Evolutionary conservation across 1,140 invertebrate species (phyloP), one percentile per base, ranked within the genome.

Genomic region (Panulirus ornatus): DNA sequence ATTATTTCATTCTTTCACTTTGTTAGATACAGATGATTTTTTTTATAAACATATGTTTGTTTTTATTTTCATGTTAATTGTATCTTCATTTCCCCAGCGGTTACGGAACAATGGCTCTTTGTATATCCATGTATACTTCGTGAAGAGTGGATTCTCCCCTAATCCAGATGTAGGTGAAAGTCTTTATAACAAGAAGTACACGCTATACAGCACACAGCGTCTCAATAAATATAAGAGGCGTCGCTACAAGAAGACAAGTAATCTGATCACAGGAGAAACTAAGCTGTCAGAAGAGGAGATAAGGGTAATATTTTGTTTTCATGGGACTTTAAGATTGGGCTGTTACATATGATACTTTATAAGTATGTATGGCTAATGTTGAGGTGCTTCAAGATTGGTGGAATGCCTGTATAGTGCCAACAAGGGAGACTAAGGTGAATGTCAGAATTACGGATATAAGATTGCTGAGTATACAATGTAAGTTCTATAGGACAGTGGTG

Each of bases 101-200:
- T 93, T 99, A 40, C 96, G 96, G 93, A 98, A 98, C 93, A 99
- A 99, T 95, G 98, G 98, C 6, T 98, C 98, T 5, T 95, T 99
- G 86, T 99, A 96, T 94, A 93, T 99, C 44, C 99, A 99, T 94
- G 96, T 97, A 0, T 99, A 96, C 94, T 94, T 99, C 38, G 97
- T 98, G 0, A 96, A 96, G 93, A 94, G 94, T 92, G 98, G 98
- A 3, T 96, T 96, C 92, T 96, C 96, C 79, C 97, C 97, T 2
- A 95, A 98, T 94, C 96, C 97, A 0, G 95, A 94, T 63, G 93
- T 94, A 9, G 95, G 95, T 44, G 96, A 96, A 93, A 95, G 95
- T 40, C 94, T 95, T 75, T 97, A 96, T 94, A 95, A 95, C 14
- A 95, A 95, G 75, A 95, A 96, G 86, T 95, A 96, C 91, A 96